A percentile compares a stretch with the other conserved stretches of the same genome.
Evolutionary conservation across 2,113 vertebrate genomes (phyloP).

Genomic region (Candoia aspera): DNA sequence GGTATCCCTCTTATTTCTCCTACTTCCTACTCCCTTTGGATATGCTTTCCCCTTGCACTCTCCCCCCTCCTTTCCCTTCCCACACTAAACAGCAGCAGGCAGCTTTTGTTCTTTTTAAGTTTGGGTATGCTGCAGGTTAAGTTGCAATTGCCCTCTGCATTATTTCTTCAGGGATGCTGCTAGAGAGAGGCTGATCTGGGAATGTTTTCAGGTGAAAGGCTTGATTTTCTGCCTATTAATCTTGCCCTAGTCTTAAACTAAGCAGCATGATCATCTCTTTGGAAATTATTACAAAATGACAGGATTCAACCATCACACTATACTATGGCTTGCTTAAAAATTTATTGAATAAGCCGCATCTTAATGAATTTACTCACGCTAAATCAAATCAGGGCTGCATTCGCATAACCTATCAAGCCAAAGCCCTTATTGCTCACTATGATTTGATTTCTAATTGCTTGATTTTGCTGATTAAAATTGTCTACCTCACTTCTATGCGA

Average conservation of each 20-base stretch:
- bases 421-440: background rate
- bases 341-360: background rate
- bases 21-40: background rate
- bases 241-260: background rate
- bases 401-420: background rate
- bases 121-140: background rate
- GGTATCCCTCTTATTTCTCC: background rate
- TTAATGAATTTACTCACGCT: background rate
- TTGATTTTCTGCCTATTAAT: background rate
- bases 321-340: background rate
- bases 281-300: background rate
- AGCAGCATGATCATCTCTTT: background rate
- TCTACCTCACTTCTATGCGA: background rate
- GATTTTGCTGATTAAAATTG: background rate
- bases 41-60: background rate
- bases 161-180: background rate
- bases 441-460: background rate
- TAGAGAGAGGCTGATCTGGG: background rate
- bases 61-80: background rate
- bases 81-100: background rate
- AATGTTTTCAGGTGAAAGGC: background rate
- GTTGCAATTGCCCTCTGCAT: background rate
- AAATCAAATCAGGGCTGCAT: background rate
- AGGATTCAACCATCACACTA: background rate
- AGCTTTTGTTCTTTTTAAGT: background rate